phyloP scores from a whole-genome alignment of 2,113 vertebrate genomes.

The Leucopsar rothschildi region DNA sequence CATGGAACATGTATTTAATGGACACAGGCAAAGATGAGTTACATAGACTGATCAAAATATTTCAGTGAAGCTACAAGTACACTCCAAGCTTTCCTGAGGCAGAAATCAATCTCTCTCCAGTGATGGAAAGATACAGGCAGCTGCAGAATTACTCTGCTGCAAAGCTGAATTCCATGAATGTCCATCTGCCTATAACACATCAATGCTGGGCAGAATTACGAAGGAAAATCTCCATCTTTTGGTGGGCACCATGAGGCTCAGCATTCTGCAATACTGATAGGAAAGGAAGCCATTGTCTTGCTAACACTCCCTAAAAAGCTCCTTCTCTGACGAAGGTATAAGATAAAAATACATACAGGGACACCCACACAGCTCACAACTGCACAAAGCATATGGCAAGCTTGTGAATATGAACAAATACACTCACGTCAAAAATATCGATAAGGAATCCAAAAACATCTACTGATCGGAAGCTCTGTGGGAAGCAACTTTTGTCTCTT shows the following conservation, averaged over 20 bases:
- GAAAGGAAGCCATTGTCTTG: neutral
- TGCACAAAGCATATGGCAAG: neutral
- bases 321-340: neutral
- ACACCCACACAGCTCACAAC: constrained; percentile 31
- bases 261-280: neutral
- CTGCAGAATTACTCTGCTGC: neutral
- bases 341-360: constrained; percentile 3
- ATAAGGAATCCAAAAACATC: neutral
- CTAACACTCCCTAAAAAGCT: neutral
- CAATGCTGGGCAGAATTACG: neutral
- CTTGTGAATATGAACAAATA: neutral
- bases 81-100: constrained; percentile 31
- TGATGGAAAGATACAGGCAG: neutral
- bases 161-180: neutral
- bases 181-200: neutral
- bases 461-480: neutral
- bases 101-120: constrained; percentile 35
- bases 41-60: neutral
- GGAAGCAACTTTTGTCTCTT: neutral
- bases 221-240: neutral
- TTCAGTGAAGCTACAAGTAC: neutral
- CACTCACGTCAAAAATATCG: neutral
- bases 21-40: neutral
- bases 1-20: neutral
- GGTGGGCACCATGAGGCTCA: neutral